Base-by-base conservation (phyloP, 2,888 invertebrate genomes). In the Rhagonycha lutea region DNA sequence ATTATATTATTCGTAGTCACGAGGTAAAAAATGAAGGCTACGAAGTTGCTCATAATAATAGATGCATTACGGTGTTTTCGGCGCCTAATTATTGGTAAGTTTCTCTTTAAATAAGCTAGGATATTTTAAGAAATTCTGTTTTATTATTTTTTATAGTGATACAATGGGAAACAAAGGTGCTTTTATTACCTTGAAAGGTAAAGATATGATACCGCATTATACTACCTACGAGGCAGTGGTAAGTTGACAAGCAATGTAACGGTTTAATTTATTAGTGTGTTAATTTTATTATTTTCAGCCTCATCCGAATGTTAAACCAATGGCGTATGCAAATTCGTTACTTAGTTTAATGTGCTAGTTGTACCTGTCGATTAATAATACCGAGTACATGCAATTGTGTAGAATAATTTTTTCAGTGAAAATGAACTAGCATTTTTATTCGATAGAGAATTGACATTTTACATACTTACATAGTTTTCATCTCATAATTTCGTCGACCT, bases 141-240 rank as follows among this genome's bases (percentile, higher is more conserved):
- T 61, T 68, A 61, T 70, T 71, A 9, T 23, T 65, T 79, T 74
- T 91, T 91, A 61, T 88, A 98, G 98, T 92, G 98, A 99, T 93
- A 96, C 97, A 75, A 98, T 99, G 97, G 98, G 97, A 84, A 99
- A 99, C 90, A 94, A 95, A 89, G 99, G 99, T 86, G 98, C 99
- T 84, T 99, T 96, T 89, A 98, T 99, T 86, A 98, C 94, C 82
- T 92, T 99, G 87, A 95, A 93, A 79, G 99, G 99, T 77, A 94
- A 93, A 87, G 94, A 96, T 87, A 93, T 99, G 90, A 93, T 91
- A 86, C 99, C 99, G 67, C 92, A 95, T 82, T 98, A 94, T 89
- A 95, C 94, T 74, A 94, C 96, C 5, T 99, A 98, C 88, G 94
- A 95, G 87, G 97, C 98, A 86, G 98, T 97, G 92, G 97, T 98